Percentiles rank a stretch among this genome's conserved stretches.
Conservation (phyloP, 2,888 invertebrate genomes). For the Serrognathus titanus region DNA sequence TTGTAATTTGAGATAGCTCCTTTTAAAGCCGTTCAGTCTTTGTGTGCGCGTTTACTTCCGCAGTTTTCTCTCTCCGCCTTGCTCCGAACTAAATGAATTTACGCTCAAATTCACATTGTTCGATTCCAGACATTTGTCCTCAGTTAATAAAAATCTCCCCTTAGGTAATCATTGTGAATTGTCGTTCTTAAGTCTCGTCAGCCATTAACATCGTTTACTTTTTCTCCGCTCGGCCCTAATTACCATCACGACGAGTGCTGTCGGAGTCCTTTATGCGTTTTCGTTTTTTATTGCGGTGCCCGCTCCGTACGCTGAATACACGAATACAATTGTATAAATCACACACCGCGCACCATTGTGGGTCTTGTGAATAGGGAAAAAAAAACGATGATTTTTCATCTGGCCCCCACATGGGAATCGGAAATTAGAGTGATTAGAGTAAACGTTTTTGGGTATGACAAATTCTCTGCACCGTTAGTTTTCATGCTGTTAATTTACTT, state of each 20-base stretch:
- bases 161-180: constrained; percentile 23
- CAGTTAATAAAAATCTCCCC: constrained; percentile 24
- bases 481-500: too few species aligned
- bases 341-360: not conserved
- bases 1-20: not conserved
- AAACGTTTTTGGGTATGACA: too few species aligned
- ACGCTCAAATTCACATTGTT: constrained; percentile 17
- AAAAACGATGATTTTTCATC: not conserved
- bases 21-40: constrained; percentile 3
- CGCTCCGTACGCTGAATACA: not conserved
- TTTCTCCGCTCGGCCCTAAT: constrained; percentile 8
- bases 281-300: not conserved
- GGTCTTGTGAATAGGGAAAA: not conserved
- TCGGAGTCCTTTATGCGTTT: not conserved
- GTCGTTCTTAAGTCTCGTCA: constrained; percentile 19
- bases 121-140: constrained; percentile 18
- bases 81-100: constrained; percentile 13
- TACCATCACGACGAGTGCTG: constrained; percentile 1
- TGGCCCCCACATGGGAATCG: not conserved
- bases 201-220: constrained; percentile 15
- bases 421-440: not conserved
- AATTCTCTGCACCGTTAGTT: too few species aligned
- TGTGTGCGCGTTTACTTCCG: not conserved
- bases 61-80: not conserved
- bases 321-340: constrained; percentile 1